These are phyloP conservation scores for Cephus spinipes DNA, from an alignment of 2,888 invertebrate genomes.

Conservation along the genomic window DNA sequence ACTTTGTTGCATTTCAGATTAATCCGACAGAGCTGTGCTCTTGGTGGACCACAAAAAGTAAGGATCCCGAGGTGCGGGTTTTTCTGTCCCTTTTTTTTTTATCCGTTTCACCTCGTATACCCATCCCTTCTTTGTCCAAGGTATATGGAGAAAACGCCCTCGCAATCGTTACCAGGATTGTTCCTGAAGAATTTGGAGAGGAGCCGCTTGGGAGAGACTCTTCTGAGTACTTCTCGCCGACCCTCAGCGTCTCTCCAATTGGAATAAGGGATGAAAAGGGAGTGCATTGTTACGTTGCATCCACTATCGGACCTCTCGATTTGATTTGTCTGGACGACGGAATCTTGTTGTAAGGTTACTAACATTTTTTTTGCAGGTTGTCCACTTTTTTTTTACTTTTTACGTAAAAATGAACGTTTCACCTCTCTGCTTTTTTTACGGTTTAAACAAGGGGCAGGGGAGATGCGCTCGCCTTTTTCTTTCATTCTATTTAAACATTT, in stretches of 20 bases:
- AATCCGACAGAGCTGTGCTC: conserved; percentile 34
- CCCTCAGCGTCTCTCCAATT: background rate
- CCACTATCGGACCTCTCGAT: background rate
- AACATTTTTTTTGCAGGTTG: no score
- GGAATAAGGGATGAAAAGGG: background rate
- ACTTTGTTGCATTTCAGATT: conserved; percentile 58
- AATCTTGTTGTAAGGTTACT: background rate
- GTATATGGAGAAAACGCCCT: background rate
- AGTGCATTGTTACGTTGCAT: background rate
- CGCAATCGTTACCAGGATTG: background rate
- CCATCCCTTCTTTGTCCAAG: background rate
- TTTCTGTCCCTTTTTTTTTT: conserved; percentile 9
- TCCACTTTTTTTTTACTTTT: conserved; percentile 11
- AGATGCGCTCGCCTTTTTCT: background rate
- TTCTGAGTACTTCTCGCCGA: background rate
- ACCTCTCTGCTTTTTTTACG: conserved; percentile 7
- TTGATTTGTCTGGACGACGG: background rate
- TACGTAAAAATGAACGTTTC: conserved; percentile 14
- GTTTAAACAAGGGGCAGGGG: background rate
- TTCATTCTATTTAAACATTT: conserved; percentile 1
- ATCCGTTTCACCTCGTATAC: background rate
- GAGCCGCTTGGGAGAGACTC: background rate
- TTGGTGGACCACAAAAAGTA: background rate
- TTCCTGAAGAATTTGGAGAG: background rate
- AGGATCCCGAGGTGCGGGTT: background rate